Evolutionary conservation across 2,888 invertebrate species (phyloP).

Genomic region (Xestobium rufovillosum): DNA sequence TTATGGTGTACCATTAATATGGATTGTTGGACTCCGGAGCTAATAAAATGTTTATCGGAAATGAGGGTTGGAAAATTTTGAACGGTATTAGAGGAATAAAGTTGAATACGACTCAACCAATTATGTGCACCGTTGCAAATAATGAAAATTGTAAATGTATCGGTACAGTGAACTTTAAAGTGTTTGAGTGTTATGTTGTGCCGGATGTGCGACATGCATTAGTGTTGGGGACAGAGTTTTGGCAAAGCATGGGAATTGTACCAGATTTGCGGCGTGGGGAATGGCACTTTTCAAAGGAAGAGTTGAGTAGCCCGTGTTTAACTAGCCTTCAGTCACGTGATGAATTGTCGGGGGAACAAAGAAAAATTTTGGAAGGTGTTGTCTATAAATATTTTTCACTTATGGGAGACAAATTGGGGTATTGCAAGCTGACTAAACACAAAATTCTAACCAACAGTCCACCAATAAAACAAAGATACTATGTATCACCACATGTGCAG

Average conservation of each 20-base stretch:
- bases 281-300: conserved; percentile 8
- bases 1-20: conserved; percentile 8
- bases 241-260: conserved; percentile 7
- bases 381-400: neutral
- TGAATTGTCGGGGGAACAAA: no score
- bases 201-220: conserved; percentile 10
- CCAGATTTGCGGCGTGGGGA: conserved; percentile 8
- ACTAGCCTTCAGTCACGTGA: no score
- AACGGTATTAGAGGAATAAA: conserved; percentile 5
- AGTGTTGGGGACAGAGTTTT: conserved; percentile 15
- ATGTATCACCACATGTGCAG: conserved; percentile 11
- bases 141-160: conserved; percentile 5
- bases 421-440: conserved; percentile 4
- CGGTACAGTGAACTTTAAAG: conserved; percentile 7
- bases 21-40: conserved; percentile 13
- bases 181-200: conserved; percentile 7
- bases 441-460: neutral
- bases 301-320: no score
- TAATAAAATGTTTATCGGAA: conserved; percentile 12
- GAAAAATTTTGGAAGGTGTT: no score
- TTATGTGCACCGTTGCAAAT: conserved; percentile 9
- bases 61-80: conserved; percentile 8
- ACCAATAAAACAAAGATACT: conserved; percentile 10
- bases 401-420: conserved; percentile 4
- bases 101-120: neutral